phyloP scores from a whole-genome alignment of 2,113 vertebrate genomes.

The Spermophilus dauricus region DNA sequence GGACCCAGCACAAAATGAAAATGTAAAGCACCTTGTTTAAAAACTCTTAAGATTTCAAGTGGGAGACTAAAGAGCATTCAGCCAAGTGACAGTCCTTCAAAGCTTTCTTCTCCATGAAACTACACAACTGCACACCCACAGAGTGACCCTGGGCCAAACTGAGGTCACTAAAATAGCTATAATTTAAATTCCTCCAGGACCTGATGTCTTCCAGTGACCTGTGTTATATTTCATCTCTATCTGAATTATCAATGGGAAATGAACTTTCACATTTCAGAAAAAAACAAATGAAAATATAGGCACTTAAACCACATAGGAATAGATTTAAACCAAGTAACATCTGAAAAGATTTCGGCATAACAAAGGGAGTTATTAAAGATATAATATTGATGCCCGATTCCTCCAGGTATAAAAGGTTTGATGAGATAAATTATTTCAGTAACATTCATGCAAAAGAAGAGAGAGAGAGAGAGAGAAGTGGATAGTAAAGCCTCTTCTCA shows the following conservation, averaged over 20 bases:
- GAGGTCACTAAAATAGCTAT: not conserved
- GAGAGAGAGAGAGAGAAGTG: no score
- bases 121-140: fast-evolving
- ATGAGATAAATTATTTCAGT: not conserved
- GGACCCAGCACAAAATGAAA: not conserved
- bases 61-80: not conserved
- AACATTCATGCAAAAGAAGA: not conserved
- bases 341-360: not conserved
- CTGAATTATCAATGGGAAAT: not conserved
- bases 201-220: not conserved
- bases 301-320: not conserved
- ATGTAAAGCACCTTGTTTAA: not conserved
- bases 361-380: not conserved
- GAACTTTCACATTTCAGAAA: slow-evolving; percentile 13
- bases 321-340: not conserved
- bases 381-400: not conserved
- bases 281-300: not conserved
- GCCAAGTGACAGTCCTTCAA: fast-evolving
- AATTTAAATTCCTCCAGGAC: not conserved
- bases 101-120: not conserved
- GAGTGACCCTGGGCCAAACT: not conserved
- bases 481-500: not conserved
- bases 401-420: not conserved
- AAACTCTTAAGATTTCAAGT: not conserved
- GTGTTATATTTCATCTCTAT: not conserved